Base-by-base conservation (phyloP, 1,140 invertebrate species). In the Vanessa atalanta region DNA sequence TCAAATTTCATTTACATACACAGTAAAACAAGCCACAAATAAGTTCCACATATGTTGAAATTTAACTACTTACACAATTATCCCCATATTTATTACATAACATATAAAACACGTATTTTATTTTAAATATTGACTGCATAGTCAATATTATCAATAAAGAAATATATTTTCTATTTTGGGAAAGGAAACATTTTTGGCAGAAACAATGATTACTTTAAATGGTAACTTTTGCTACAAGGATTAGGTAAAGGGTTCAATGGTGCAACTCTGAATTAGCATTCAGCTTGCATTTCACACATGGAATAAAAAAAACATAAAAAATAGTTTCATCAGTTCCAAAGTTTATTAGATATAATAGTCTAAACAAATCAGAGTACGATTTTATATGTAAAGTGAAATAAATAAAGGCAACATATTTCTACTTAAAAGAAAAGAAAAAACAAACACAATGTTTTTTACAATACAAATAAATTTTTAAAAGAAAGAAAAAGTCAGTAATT, bases 311-410 rank as follows among this genome's bases (percentile, higher is more conserved):
- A 75, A 75, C 61, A 74, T 63, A 75, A 66, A 70, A 67, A 75
- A 13, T 68, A 37, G 51, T 66, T 43, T 68, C 73, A 70, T 75
- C 73, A 75, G 73, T 75, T 75, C 73, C 73, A 75, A 75, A 75
- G 68, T 75, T 75, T 75, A 75, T 75, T 75, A 75, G 67, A 75
- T 75, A 75, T 65, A 75, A 75, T 75, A 75, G 73, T 70, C 51
- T 75, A 75, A 66, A 75, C 73, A 75, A 75, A 75, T 75, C 73
- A 75, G 68, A 75, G 68, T 75, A 75, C 53, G 67, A 63, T 68
- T 72, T 75, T 70, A 69, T 69, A 73, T 75, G 37, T 75, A 57
- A 75, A 70, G 68, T 70, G 65, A 75, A 75, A 75, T 75, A 75
- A 75, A 75, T 75, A 70, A 75, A 71, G 73, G 68, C 69, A 66